Percentiles rank a stretch among this genome's conserved stretches.
These are phyloP conservation scores for Scolanthus callimorphus DNA, from an alignment of 92 coral and sea anemone genomes.

Conservation along the genomic window DNA sequence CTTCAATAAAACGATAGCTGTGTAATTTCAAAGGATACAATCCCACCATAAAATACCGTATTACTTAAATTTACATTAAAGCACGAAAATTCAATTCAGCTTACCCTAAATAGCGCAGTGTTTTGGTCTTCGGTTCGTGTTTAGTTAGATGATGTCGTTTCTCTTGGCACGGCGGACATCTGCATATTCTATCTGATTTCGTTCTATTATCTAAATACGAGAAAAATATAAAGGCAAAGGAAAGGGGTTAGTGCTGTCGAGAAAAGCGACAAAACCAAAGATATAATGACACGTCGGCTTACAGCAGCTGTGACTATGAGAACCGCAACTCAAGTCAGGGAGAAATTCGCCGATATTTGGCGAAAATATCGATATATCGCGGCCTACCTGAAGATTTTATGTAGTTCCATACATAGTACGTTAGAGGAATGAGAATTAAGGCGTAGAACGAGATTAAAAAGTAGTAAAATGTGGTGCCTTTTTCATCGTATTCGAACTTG, in stretches of 20 bases:
- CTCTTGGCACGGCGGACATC: conserved; percentile 78
- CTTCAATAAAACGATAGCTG: no score
- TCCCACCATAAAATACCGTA: no score
- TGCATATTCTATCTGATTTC: conserved; percentile 49
- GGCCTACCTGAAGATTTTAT: conserved; percentile 69
- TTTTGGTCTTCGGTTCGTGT: conserved; percentile 73
- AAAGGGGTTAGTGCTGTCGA: no score
- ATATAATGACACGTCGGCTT: conserved; percentile 29
- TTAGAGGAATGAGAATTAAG: conserved; percentile 79
- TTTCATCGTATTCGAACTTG: conserved; percentile 97
- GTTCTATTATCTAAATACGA: conserved; percentile 76
- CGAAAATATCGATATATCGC: no score
- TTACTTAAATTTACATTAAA: no score
- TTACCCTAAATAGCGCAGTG: conserved; percentile 79
- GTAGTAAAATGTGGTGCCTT: conserved; percentile 98
- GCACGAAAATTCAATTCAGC: no score
- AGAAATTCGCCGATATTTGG: no score
- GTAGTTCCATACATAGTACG: conserved; percentile 75
- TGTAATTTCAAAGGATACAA: no score
- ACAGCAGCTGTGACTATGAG: no score
- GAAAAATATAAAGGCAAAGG: no score
- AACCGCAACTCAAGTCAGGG: no score
- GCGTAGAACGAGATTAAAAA: conserved; percentile 90
- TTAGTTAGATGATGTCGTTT: conserved; percentile 64
- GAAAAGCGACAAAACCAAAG: no score